These are phyloP conservation scores for Burhinus oedicnemus DNA, from an alignment of 2,113 vertebrate species.

Conservation along the genomic window DNA sequence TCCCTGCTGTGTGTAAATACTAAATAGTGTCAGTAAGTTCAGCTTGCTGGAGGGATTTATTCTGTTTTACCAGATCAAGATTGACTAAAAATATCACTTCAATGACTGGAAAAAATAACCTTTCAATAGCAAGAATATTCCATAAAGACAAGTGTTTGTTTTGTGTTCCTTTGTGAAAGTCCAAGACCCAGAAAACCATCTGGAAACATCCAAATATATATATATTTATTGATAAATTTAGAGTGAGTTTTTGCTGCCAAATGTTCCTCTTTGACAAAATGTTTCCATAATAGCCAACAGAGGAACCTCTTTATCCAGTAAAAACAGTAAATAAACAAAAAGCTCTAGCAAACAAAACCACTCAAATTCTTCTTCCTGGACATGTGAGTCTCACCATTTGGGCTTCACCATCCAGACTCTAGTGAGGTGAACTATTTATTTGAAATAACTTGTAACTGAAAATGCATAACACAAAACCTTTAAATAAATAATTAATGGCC, in stretches of 20 bases:
- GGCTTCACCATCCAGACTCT: not conserved
- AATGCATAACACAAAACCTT: not conserved
- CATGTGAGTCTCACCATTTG: not conserved
- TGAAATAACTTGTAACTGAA: not conserved
- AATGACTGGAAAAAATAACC: constrained; percentile 16
- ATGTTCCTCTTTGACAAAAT: constrained; percentile 25
- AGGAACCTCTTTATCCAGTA: not conserved
- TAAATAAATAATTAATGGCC: not conserved
- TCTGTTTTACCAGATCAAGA: constrained; percentile 9
- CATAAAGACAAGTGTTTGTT: constrained; percentile 15
- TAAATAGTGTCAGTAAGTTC: constrained; percentile 7
- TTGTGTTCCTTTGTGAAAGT: constrained; percentile 27
- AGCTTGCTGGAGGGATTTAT: constrained; percentile 8
- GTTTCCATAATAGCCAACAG: constrained; percentile 23
- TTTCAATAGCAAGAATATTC: constrained; percentile 32
- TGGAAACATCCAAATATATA: constrained; percentile 49
- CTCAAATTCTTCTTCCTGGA: not conserved
- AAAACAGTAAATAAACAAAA: constrained; percentile 34
- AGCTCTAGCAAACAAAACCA: not conserved
- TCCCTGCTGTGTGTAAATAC: constrained; percentile 23
- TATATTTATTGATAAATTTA: constrained; percentile 28
- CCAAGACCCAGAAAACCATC: constrained; percentile 19
- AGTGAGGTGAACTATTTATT: not conserved
- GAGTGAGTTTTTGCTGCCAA: constrained; percentile 27
- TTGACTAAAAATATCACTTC: constrained; percentile 21